phyloP scores from a whole-genome alignment of 2,888 invertebrate species.

The Lysandra bellargus region DNA sequence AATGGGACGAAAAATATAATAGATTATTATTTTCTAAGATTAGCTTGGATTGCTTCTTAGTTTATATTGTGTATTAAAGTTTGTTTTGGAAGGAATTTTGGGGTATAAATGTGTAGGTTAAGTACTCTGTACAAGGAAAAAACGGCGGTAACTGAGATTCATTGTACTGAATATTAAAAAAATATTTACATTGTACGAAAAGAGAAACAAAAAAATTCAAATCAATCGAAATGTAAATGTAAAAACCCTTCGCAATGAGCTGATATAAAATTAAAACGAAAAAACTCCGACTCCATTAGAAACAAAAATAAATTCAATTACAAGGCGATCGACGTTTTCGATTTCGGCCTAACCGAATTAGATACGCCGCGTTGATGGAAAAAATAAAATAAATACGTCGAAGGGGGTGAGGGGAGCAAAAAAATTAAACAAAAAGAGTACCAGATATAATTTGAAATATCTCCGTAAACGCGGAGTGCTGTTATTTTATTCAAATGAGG shows the following conservation, averaged over 20 bases:
- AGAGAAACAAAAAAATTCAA: conserved; percentile 28
- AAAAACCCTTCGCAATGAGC: conserved; percentile 42
- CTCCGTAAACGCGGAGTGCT: conserved; percentile 81
- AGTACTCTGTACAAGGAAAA: neutral
- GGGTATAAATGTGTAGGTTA: neutral
- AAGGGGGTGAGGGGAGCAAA: conserved; percentile 53
- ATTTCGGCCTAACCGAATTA: conserved; percentile 80
- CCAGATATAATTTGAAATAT: conserved; percentile 81
- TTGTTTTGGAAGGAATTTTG: neutral
- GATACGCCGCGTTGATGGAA: conserved; percentile 76
- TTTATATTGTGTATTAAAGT: too few relatives aligned
- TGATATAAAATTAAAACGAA: conserved; percentile 73
- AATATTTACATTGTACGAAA: neutral
- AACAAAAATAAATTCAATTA: conserved; percentile 81
- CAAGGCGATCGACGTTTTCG: conserved; percentile 80
- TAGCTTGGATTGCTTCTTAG: too few relatives aligned
- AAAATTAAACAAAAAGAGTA: conserved; percentile 76
- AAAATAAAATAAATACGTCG: conserved; percentile 77
- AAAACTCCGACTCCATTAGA: conserved; percentile 76
- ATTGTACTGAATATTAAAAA: neutral
- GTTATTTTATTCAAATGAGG: conserved; percentile 82
- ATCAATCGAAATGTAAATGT: conserved; percentile 24
- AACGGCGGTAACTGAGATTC: neutral
- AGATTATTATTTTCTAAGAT: too few relatives aligned
- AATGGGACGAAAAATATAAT: too few relatives aligned